Percentiles rank a stretch among this genome's conserved stretches.
Evolutionary conservation across 2,113 vertebrate species (phyloP).

Genomic region (Oplegnathus fasciatus): DNA sequence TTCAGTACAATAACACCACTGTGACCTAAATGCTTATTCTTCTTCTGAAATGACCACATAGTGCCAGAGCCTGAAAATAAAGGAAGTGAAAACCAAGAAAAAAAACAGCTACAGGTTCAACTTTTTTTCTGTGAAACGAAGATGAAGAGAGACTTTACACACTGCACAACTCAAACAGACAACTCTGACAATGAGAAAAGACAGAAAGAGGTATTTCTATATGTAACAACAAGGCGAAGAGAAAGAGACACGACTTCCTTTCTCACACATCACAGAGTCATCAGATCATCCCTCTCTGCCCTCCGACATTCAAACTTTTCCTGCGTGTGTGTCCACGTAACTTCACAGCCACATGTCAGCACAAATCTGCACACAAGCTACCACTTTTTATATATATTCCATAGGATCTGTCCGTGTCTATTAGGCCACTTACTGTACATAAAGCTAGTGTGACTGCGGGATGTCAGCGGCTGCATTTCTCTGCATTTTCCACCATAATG

Average conservation of each 20-base stretch:
- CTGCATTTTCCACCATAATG: slow-evolving; percentile 1
- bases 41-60: too few relatives aligned
- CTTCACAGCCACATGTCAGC: slow-evolving; percentile 11
- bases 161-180: background rate
- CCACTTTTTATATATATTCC: slow-evolving; percentile 30
- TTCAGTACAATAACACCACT: too few relatives aligned
- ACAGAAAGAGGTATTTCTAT: background rate
- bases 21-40: too few relatives aligned
- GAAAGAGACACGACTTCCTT: background rate
- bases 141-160: background rate
- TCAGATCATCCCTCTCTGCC: background rate
- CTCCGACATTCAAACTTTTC: slow-evolving; percentile 1
- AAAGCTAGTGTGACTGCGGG: slow-evolving; percentile 1
- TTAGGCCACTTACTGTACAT: background rate
- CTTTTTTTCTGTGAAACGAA: background rate
- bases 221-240: background rate
- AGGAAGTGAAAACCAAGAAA: background rate
- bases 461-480: slow-evolving; percentile 22
- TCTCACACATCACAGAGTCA: background rate
- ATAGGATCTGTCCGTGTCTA: slow-evolving; percentile 42
- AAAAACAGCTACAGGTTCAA: background rate
- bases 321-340: background rate
- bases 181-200: background rate
- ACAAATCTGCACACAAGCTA: slow-evolving; percentile 4
- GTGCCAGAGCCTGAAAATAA: too few relatives aligned